Base-by-base conservation (phyloP, 1,140 invertebrate genomes). In the Archegozetes longisetosus region DNA sequence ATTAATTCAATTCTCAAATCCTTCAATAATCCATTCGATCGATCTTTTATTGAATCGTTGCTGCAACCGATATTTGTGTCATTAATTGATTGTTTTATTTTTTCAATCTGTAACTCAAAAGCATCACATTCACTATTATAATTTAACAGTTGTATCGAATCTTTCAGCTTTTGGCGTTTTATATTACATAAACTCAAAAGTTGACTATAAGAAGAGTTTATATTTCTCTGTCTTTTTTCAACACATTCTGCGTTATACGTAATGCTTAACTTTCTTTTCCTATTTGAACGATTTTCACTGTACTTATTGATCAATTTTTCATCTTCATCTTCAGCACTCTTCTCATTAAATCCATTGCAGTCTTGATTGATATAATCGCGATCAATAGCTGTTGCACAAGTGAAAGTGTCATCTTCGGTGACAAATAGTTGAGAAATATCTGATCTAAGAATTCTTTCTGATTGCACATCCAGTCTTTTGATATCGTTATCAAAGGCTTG, bases 81-180 rank as follows among this genome's bases (percentile, higher is more conserved):
- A 58, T 55, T 23, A 26, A 62, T 51, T 48, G 61, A 51, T 55
- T 62, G 26, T 62, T 74, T 71, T 70, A 94, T 96, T 60, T 97
- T 91, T 66, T 84, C 85, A 68, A 97, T 93, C 94, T 93, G 98
- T 64, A 84, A 84, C 72, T 96, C 92, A 71, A 98, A 95, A 70
- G 95, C 91, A 69, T 96, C 90, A 75, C 93, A 98, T 70, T 98
- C 92, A n/a, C 85, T 80, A 71, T 92, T 93, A 76, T 97, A 97
- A 29, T 84, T 84, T 71, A 90, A 96, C n/a, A 98, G 75, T 62
- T 86, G 80, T 60, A 95, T 91, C 0, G 92, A 85, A 71, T 97
- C 93, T 66, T 92, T 87, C 12, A 98, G 75, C 28, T 91, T 78
- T 0, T 83, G 80, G 62, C 86, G 82, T 1, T 93, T 78, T 3